These are phyloP conservation scores for Clanis bilineata DNA, from an alignment of 2,888 invertebrate species.

Conservation along the genomic window DNA sequence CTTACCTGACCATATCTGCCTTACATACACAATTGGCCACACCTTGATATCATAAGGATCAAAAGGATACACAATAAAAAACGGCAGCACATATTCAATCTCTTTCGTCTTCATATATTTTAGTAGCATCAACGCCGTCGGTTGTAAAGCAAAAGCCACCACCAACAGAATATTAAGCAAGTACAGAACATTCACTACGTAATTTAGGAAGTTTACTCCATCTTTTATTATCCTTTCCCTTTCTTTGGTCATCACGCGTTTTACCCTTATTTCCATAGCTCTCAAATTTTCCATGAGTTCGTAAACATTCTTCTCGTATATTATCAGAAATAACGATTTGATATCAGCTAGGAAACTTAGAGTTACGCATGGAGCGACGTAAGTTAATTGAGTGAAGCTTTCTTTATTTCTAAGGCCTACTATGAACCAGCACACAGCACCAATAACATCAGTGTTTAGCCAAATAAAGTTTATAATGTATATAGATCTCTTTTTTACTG, in stretches of 20 bases:
- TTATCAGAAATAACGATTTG: slow-evolving; percentile 36
- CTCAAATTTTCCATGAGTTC: slow-evolving; percentile 37
- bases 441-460: slow-evolving; percentile 40
- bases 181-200: slow-evolving; percentile 41
- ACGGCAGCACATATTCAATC: slow-evolving; percentile 48
- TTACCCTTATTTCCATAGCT: slow-evolving; percentile 37
- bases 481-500: slow-evolving; percentile 27
- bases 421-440: slow-evolving; percentile 44
- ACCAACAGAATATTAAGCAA: slow-evolving; percentile 39
- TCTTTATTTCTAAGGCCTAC: slow-evolving; percentile 37
- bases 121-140: slow-evolving; percentile 40
- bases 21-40: slow-evolving; percentile 57
- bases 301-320: slow-evolving; percentile 33
- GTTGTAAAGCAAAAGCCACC: slow-evolving; percentile 41
- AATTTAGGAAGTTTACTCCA: slow-evolving; percentile 42
- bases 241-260: slow-evolving; percentile 21
- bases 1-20: slow-evolving; percentile 58
- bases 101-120: slow-evolving; percentile 46
- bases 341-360: slow-evolving; percentile 34
- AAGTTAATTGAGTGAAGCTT: slow-evolving; percentile 44
- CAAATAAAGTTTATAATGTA: slow-evolving; percentile 45
- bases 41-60: slow-evolving; percentile 45
- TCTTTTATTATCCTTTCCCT: slow-evolving; percentile 36
- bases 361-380: slow-evolving; percentile 46
- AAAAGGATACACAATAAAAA: slow-evolving; percentile 58